Conservation (phyloP, 2,888 invertebrate genomes). For the Lycia hirtaria region DNA sequence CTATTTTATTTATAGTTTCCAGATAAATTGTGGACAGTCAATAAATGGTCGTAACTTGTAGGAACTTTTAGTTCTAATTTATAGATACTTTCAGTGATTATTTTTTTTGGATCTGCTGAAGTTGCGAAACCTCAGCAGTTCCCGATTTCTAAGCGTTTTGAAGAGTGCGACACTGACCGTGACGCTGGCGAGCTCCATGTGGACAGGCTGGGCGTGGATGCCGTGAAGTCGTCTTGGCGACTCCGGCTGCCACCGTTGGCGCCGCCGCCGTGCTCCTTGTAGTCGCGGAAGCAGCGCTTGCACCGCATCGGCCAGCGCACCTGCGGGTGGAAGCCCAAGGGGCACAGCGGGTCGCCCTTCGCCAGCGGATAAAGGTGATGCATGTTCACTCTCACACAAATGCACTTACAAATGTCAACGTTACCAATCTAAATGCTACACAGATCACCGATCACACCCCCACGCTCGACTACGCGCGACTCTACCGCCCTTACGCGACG, state of each 20-base stretch:
- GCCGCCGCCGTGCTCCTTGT: slow-evolving; percentile 94
- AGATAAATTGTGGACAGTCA: slow-evolving; percentile 49
- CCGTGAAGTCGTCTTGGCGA: slow-evolving; percentile 88
- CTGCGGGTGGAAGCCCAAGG: slow-evolving; percentile 97
- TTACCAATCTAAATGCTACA: slow-evolving; percentile 72
- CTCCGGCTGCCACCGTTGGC: slow-evolving; percentile 87
- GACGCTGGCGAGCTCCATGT: slow-evolving; percentile 86
- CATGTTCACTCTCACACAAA: slow-evolving; percentile 82
- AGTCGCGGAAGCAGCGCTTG: slow-evolving; percentile 96
- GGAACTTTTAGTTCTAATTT: slow-evolving; percentile 7
- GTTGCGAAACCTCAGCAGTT: neutral
- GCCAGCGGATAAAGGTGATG: slow-evolving; percentile 91
- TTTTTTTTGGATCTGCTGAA: neutral
- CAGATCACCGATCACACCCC: slow-evolving; percentile 57
- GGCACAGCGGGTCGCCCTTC: slow-evolving; percentile 95
- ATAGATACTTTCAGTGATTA: neutral
- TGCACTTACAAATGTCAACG: slow-evolving; percentile 78
- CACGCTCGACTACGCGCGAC: slow-evolving; percentile 46
- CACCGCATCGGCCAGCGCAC: slow-evolving; percentile 97
- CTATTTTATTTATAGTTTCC: slow-evolving; percentile 47
- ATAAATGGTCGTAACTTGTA: slow-evolving; percentile 38
- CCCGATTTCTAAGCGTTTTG: too few relatives aligned
- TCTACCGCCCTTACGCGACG: slow-evolving; percentile 43
- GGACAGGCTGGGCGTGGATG: slow-evolving; percentile 92
- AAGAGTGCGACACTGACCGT: slow-evolving; percentile 70